Evolutionary conservation across 1,140 invertebrate genomes (phyloP).

Genomic region (Trichogramma pretiosum): DNA sequence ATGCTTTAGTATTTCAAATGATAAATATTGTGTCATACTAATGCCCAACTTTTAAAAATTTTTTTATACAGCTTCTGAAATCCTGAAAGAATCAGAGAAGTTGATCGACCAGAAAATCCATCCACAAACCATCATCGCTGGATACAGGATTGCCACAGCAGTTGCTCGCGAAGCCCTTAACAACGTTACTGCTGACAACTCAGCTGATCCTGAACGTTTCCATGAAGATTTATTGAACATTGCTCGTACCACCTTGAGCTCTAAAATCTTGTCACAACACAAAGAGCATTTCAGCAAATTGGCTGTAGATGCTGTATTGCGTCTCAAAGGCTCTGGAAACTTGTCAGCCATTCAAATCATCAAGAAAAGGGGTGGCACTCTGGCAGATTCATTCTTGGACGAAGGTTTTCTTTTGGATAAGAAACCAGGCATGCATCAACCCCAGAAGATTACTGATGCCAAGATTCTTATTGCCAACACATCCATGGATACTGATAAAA

Average conservation of each 20-base stretch:
- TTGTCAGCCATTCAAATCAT: slow-evolving; percentile 96
- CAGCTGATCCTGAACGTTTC: slow-evolving; percentile 69
- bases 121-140: slow-evolving; percentile 94
- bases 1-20: neutral
- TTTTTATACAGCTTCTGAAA: slow-evolving; percentile 68
- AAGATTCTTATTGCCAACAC: slow-evolving; percentile 99
- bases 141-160: slow-evolving; percentile 82
- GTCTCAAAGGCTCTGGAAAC: slow-evolving; percentile 92
- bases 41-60: slow-evolving; percentile 5
- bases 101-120: slow-evolving; percentile 91
- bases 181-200: slow-evolving; percentile 72
- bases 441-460: slow-evolving; percentile 66
- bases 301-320: slow-evolving; percentile 88
- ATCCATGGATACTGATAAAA: slow-evolving; percentile 99
- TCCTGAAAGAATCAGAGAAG: slow-evolving; percentile 91
- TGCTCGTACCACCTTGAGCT: slow-evolving; percentile 93
- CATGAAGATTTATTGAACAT: slow-evolving; percentile 91
- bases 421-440: slow-evolving; percentile 83
- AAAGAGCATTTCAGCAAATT: slow-evolving; percentile 95
- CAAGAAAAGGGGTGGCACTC: slow-evolving; percentile 86
- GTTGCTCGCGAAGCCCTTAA: slow-evolving; percentile 76
- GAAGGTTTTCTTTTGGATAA: slow-evolving; percentile 98
- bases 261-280: slow-evolving; percentile 96
- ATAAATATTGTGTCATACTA: slow-evolving; percentile 11
- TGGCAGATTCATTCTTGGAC: slow-evolving; percentile 94